Conservation (phyloP, 2,113 vertebrate genomes). For the Oreamnos americanus region DNA sequence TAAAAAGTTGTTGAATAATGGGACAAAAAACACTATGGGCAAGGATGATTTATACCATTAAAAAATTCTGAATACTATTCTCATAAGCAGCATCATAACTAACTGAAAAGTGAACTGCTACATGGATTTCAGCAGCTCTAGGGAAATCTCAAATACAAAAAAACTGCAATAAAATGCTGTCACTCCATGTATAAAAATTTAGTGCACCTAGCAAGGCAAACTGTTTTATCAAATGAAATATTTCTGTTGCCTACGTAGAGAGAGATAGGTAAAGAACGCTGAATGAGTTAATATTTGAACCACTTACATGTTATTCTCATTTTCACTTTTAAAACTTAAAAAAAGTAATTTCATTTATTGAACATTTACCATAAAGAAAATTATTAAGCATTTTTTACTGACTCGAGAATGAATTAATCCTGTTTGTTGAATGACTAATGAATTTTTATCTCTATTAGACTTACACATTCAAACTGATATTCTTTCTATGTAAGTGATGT, state of each 20-base stretch:
- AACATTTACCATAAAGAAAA: background rate
- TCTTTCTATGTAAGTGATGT: background rate
- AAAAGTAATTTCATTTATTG: background rate
- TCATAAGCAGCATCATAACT: background rate
- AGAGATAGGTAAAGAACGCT: background rate
- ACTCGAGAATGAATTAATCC: background rate
- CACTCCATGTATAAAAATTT: background rate
- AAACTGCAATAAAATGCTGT: background rate
- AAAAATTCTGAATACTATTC: background rate
- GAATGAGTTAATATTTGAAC: background rate
- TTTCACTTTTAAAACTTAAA: slow-evolving; percentile 24
- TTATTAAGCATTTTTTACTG: background rate
- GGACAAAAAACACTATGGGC: background rate
- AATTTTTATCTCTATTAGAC: background rate
- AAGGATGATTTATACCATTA: background rate
- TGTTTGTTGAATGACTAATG: background rate
- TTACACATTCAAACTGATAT: background rate
- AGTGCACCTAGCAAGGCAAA: background rate
- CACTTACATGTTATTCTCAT: background rate
- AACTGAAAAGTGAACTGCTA: background rate
- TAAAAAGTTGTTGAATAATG: background rate
- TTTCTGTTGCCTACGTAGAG: background rate
- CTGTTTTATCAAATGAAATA: background rate
- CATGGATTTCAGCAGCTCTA: background rate
- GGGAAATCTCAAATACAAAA: background rate